Conservation (phyloP, 1,140 invertebrate genomes). For the Drosophila auraria region DNA sequence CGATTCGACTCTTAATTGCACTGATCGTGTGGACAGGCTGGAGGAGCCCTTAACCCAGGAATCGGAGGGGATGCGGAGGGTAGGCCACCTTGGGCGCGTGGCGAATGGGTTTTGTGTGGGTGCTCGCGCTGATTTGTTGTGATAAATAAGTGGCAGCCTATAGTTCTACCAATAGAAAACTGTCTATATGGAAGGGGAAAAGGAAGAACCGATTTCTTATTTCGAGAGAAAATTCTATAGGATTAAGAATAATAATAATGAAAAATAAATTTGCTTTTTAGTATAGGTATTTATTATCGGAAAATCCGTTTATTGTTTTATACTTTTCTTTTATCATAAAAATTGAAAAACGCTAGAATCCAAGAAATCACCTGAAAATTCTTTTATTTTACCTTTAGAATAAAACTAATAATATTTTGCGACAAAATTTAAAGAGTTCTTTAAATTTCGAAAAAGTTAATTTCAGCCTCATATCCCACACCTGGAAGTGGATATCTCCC, state of each 20-base stretch:
- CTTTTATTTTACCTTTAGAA: too few species aligned
- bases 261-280: background rate
- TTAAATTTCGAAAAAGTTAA: background rate
- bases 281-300: background rate
- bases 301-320: background rate
- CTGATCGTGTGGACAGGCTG: slow-evolving; percentile 78
- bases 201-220: background rate
- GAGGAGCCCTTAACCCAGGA: slow-evolving; percentile 31
- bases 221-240: background rate
- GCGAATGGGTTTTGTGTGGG: slow-evolving; percentile 82
- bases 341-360: too few species aligned
- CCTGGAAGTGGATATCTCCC: background rate
- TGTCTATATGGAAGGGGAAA: background rate
- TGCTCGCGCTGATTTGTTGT: slow-evolving; percentile 81
- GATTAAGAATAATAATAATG: background rate
- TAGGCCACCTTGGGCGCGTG: slow-evolving; percentile 76
- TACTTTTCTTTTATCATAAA: too few species aligned
- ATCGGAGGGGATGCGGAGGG: slow-evolving; percentile 16
- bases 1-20: slow-evolving; percentile 77
- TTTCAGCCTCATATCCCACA: too few species aligned
- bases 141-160: slow-evolving; percentile 80
- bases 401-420: too few species aligned
- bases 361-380: too few species aligned
- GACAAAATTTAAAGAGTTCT: background rate
- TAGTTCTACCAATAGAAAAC: slow-evolving; percentile 22